These are phyloP conservation scores for Malurus leucopterus DNA, from an alignment of 2,797 vertebrate species.

Conservation along the genomic window DNA sequence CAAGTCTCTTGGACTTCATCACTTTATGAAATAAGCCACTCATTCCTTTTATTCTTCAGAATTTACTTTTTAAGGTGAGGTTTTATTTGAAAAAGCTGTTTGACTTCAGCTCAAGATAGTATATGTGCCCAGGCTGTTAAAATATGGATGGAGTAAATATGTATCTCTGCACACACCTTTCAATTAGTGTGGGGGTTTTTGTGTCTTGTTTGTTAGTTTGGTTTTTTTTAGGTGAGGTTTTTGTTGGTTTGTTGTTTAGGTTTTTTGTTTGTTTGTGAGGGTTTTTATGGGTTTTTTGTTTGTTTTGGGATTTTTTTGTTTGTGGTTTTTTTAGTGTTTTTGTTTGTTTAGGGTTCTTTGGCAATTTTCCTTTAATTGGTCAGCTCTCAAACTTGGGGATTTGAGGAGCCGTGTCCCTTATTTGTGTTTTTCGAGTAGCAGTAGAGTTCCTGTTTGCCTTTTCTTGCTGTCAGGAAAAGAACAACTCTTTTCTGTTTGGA, in stretches of 20 bases:
- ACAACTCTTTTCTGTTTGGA: not conserved
- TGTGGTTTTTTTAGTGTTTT: too few relatives aligned
- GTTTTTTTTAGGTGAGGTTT: not conserved
- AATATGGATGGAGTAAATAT: not conserved
- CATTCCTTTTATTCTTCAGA: not conserved
- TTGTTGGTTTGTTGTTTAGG: not conserved
- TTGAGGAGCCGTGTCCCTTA: not conserved
- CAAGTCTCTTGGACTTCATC: not conserved
- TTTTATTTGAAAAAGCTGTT: not conserved
- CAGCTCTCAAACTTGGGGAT: not conserved
- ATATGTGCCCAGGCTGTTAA: not conserved
- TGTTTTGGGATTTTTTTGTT: too few relatives aligned
- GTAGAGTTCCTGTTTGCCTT: not conserved
- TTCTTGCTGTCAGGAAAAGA: not conserved
- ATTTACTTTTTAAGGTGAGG: not conserved
- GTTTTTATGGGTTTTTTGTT: too few relatives aligned
- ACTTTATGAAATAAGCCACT: not conserved
- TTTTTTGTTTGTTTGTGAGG: not conserved
- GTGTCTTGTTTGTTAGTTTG: too few relatives aligned
- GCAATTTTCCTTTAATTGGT: not conserved
- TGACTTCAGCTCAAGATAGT: not conserved
- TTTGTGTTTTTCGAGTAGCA: not conserved
- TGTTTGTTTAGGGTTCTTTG: accelerated
- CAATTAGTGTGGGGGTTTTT: not conserved
- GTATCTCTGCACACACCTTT: accelerated